Base-by-base conservation (phyloP, 1,140 invertebrate genomes). In the Euborellia annulipes region DNA sequence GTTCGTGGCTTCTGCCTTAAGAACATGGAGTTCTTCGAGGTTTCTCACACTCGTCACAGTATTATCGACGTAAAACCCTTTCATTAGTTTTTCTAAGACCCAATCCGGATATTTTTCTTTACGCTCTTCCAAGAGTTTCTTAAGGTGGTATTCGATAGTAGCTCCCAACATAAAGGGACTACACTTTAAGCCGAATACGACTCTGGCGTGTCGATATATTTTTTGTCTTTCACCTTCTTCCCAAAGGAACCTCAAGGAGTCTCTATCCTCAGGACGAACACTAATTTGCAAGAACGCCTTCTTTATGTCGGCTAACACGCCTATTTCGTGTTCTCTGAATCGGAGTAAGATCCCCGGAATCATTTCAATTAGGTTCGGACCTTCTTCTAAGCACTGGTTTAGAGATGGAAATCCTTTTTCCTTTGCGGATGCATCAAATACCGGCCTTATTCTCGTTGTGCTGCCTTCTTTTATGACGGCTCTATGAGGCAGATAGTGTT, bases 221-320 rank as follows among this genome's bases (percentile, higher is more conserved):
- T n/a, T n/a, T 2, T 47, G 41, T 37, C 30, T 51, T 27, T 32
- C 36, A 14, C 23, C 42, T 13, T 52, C 49, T 18, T 46, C 44
- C 60, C 62, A 66, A 2, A 65, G 36, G 46, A 64, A 64, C 11
- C 55, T 39, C 0, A 63, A 20, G 46, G 50, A 54, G 36, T 62
- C 52, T 21, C 62, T 27, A 43, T 66, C 58, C 3, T 47, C 30
- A 19, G 42, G 14, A 37, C 22, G 2, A 16, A 60, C 17, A 13
- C 20, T 37, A 13, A 69, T 62, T 48, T 63, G 58, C 9, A 63
- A 48, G 54, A 68, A 69, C 0, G 60, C 65, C 30, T 61, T 62
- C 27, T 52, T 47, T 6, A 68, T 65, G 41, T 68, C 65, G 0
- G 62, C 52, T 2, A 57, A 55, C 0, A 66, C 52, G 17, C 54